These are phyloP conservation scores for Benitochromis conjunctus DNA, from an alignment of 2,113 vertebrate species.

Conservation along the genomic window DNA sequence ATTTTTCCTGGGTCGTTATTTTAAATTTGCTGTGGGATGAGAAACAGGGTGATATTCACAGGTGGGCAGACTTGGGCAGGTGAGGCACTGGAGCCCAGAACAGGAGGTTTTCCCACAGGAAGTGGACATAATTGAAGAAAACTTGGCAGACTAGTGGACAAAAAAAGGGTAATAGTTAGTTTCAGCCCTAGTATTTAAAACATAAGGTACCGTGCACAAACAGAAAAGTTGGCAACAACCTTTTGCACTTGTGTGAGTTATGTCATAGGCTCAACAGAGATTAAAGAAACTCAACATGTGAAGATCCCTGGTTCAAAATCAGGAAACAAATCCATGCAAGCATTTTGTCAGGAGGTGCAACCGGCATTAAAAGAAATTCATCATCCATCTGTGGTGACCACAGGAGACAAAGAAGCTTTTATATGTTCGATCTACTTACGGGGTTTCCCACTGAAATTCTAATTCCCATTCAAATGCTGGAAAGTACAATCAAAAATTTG, in stretches of 20 bases:
- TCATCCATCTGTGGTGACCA: too few relatives aligned
- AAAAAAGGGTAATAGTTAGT: not conserved
- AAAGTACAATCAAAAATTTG: not conserved
- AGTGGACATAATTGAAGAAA: not conserved
- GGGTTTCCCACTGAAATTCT: not conserved
- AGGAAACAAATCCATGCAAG: too few relatives aligned
- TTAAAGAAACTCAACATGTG: too few relatives aligned
- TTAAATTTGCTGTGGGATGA: not conserved
- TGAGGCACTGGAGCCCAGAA: not conserved
- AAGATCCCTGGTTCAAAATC: too few relatives aligned
- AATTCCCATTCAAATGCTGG: not conserved
- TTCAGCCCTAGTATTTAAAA: not conserved
- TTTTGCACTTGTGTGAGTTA: not conserved
- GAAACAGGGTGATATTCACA: not conserved
- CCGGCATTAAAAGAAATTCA: too few relatives aligned
- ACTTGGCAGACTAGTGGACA: not conserved
- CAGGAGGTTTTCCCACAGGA: accelerated
- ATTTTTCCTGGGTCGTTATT: not conserved
- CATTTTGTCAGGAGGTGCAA: too few relatives aligned
- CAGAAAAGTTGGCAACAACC: not conserved
- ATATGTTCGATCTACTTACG: not conserved
- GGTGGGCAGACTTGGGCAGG: not conserved
- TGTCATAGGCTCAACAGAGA: not conserved
- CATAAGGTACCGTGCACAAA: not conserved
- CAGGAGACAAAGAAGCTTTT: not conserved